Base-by-base conservation (phyloP, 1,140 invertebrate species). In the Drosophila oshimai region DNA sequence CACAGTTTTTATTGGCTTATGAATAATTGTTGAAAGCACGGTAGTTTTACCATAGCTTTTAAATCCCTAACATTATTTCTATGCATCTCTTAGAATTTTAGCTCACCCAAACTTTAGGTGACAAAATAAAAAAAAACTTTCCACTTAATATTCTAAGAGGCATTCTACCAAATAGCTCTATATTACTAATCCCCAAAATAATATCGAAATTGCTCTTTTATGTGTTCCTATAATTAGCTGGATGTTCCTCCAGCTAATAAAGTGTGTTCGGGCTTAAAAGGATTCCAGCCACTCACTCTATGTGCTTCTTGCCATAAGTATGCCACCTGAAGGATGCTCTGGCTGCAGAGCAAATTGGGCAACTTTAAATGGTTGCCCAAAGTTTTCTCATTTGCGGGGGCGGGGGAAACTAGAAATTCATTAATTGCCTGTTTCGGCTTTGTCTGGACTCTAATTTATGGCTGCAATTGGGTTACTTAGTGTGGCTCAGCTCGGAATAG, bases 381-480 rank as follows among this genome's bases (percentile, higher is more conserved):
- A 67, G 42, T 67, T 67, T 67, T 65, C 15, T 34, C 62, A 65
- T 67, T 67, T 65, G 44, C 31, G 44, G 58, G 62, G 42, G 45
- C 39, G 36, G 53, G 12, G 24, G 12, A 29, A 64, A 65, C 58
- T 62, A 62, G 58, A 65, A 67, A 67, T 67, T 67, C 62, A 67
- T 67, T 67, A 67, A 67, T 67, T 67, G 62, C 62, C 58, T 67
- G 62, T 67, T 65, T 50, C 34, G 62, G 62, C 62, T 67, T 67
- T 67, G 62, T 67, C 60, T 65, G 62, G 62, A 33, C 34, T 67
- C 42, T 65, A 67, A 67, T 67, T 67, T 67, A 67, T 67, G 58
- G 62, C 62, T 67, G 62, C 60, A 65, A 65, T 67, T 67, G 62
- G 62, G 62, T 67, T 67, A 67, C 62, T 67, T 67, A 67, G 20